Evolutionary conservation across 2,888 invertebrate species (phyloP), one percentile per base, ranked within the genome.

Genomic region (Tricholauxania praeusta): DNA sequence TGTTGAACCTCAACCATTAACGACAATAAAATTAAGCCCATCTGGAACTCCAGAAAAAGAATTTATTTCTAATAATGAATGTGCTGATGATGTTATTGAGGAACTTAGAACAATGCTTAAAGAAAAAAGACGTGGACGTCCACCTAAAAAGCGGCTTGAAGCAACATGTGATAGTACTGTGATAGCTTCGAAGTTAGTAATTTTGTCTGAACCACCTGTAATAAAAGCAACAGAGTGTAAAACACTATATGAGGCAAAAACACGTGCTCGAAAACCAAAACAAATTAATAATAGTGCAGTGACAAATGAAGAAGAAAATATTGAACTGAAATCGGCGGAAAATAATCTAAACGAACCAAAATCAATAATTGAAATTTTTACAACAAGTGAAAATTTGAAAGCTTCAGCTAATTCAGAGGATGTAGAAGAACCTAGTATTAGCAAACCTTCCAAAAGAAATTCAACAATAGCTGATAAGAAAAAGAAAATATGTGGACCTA

Each of bases 111-210:
- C 19, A 6, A 15, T 14, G 57, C 17, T 12, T 12, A 17, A 57
- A 5, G 48, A 47, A 62, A 74, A 72, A 52, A 74, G 60, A 60
- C 71, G 72, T 28, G 75, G 75, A 14, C 73, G 68, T 32, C 71
- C 71, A 47, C 51, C 75, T 7, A 75, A 68, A 64, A 17, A 51
- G 52, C 14, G 48, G 12, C 12, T 4, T 17, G 19, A 14, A 22
- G 14, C 64, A 39, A 52, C 22, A 22, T 32, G 28, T 10, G 22
- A 39, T 39, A 39, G 5, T 39, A 39, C 39, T 39, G 39, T 39
- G 39, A 39, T 39, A 39, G 39, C 39, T 10, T 39, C 39, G 39
- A 39, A 39, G 39, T 39, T 39, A 39, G 39, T 39, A 10, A 39
- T 39, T 39, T 10, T 39, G 39, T 39, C 39, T 1, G 39, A 39